These are phyloP conservation scores for Odocoileus hemionus DNA, from an alignment of 2,113 vertebrate species.

Conservation along the genomic window DNA sequence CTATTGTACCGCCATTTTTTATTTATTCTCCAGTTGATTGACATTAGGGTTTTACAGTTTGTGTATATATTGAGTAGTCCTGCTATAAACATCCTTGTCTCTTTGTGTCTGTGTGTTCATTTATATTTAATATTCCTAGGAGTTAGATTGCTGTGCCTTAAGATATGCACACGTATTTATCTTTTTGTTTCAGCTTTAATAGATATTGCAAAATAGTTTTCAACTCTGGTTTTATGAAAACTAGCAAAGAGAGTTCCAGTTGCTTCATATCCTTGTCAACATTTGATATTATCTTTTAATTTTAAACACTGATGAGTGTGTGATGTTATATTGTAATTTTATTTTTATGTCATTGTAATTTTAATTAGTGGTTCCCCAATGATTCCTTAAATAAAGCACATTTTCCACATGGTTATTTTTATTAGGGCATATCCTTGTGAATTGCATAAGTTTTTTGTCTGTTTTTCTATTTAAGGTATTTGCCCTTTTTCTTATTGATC, in stretches of 20 bases:
- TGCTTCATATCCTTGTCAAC: conserved; percentile 38
- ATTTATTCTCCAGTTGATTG: neutral
- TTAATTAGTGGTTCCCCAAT: neutral
- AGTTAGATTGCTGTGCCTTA: neutral
- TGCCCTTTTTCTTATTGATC: neutral
- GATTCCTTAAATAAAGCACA: neutral
- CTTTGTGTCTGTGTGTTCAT: neutral
- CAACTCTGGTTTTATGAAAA: neutral
- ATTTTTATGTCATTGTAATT: neutral
- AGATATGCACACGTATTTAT: neutral
- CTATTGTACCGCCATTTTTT: neutral
- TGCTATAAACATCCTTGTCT: neutral
- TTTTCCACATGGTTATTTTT: neutral
- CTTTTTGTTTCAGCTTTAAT: neutral
- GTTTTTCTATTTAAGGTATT: neutral
- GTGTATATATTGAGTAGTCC: neutral
- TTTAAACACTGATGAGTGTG: neutral
- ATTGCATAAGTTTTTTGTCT: neutral
- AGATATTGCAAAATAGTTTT: neutral
- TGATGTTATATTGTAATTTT: neutral
- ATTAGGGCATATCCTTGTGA: neutral
- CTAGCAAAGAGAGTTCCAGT: neutral
- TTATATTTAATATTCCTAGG: neutral
- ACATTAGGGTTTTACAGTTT: neutral
- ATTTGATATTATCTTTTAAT: conserved; percentile 48